A percentile compares a stretch with the other conserved stretches of the same genome.
phyloP scores from a whole-genome alignment of 2,888 invertebrate genomes.

The Cataglyphis livida region DNA sequence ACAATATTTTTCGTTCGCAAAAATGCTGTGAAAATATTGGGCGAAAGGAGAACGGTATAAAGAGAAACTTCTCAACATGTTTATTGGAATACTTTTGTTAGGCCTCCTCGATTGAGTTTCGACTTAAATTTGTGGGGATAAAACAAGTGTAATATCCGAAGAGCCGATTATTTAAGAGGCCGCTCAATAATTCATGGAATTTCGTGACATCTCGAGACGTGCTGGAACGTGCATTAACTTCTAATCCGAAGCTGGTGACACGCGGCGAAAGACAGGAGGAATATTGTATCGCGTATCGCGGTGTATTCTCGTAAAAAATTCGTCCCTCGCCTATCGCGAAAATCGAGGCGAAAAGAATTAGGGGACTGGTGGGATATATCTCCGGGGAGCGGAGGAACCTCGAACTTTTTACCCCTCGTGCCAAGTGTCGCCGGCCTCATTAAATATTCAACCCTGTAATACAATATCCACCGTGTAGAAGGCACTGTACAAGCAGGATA shows the following conservation, averaged over 20 bases:
- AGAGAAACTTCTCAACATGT: not conserved
- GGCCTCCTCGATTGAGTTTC: not conserved
- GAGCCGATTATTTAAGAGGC: conserved; percentile 52
- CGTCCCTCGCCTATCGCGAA: conserved; percentile 69
- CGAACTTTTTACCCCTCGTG: conserved; percentile 75
- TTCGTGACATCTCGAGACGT: conserved; percentile 39
- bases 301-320: conserved; percentile 62
- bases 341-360: conserved; percentile 79
- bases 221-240: conserved; percentile 37
- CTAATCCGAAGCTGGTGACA: conserved; percentile 63
- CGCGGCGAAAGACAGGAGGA: conserved; percentile 62
- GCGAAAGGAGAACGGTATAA: not conserved
- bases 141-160: conserved; percentile 50
- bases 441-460: conserved; percentile 87
- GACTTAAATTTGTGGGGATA: conserved; percentile 20
- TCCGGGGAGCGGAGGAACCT: conserved; percentile 65
- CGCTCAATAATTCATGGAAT: conserved; percentile 64
- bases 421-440: conserved; percentile 83
- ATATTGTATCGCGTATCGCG: conserved; percentile 64
- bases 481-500: conserved; percentile 73
- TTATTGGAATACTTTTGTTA: conserved; percentile 7
- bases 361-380: conserved; percentile 69
- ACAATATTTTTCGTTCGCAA: not conserved
- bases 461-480: conserved; percentile 84
- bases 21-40: not conserved